Conservation (phyloP, 2,797 vertebrate species). For the Macropus fuliginosus region DNA sequence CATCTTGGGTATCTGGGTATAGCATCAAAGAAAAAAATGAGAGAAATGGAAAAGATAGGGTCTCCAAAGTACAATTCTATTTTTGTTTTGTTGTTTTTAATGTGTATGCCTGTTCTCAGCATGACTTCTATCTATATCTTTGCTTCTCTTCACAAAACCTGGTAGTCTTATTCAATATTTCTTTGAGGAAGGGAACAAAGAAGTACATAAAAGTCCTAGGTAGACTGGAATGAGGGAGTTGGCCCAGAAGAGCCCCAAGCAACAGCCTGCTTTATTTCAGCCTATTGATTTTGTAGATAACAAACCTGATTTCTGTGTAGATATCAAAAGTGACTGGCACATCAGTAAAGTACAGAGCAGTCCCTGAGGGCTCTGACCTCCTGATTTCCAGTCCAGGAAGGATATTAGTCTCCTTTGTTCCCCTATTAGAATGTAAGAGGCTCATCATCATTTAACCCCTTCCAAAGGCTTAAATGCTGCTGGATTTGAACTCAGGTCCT, state of each 20-base stretch:
- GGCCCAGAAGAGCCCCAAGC: too few relatives aligned
- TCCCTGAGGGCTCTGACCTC: too few relatives aligned
- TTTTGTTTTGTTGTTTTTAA: too few relatives aligned
- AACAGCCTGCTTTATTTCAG: not conserved
- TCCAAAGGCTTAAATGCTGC: not conserved
- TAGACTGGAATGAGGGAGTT: not conserved
- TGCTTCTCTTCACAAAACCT: not conserved
- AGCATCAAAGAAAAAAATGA: too few relatives aligned
- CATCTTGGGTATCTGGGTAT: too few relatives aligned
- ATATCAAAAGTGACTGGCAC: not conserved
- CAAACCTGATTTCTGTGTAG: not conserved
- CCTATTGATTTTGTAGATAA: not conserved
- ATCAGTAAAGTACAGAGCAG: too few relatives aligned
- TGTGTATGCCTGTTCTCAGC: not conserved
- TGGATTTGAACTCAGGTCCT: not conserved
- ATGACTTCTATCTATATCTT: not conserved
- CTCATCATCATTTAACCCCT: not conserved
- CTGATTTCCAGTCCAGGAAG: too few relatives aligned
- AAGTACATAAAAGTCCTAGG: not conserved
- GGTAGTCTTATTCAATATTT: not conserved
- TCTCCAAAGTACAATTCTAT: too few relatives aligned
- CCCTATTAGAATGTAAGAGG: not conserved
- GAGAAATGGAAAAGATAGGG: too few relatives aligned
- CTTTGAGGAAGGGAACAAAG: not conserved
- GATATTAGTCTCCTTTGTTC: not conserved